A percentile compares a stretch with the other conserved stretches of the same genome.
phyloP scores from a whole-genome alignment of 1,140 invertebrate species.

The Heliconius hermathena region DNA sequence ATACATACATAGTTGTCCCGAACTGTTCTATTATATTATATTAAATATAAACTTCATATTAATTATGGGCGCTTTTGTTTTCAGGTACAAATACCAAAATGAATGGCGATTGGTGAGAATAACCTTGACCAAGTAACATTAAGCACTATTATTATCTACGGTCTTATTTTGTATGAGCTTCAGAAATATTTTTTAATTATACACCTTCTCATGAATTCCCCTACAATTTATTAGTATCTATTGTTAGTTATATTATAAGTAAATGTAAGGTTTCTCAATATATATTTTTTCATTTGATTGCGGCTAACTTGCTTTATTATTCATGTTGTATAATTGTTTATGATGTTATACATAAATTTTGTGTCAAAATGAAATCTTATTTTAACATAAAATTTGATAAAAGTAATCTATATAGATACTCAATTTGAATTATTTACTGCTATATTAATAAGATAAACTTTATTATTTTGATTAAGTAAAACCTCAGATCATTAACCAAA shows the following conservation, averaged over 20 bases:
- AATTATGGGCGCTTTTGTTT: constrained; percentile 27
- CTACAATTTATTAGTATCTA: neutral
- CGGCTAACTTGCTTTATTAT: neutral
- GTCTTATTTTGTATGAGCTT: constrained; percentile 19
- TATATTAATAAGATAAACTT: neutral
- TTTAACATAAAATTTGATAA: neutral
- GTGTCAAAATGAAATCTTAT: no score
- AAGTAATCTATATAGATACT: no score
- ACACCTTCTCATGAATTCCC: constrained; percentile 3
- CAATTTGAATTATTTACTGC: neutral
- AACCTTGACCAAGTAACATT: constrained; percentile 26
- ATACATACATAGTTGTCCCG: neutral
- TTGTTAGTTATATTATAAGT: neutral
- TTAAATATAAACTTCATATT: neutral
- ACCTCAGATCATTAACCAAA: no score
- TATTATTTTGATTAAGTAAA: no score
- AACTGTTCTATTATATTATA: neutral
- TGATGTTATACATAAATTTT: no score
- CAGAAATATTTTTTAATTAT: neutral
- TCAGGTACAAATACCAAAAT: constrained; percentile 35
- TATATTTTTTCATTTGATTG: neutral
- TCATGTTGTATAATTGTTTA: no score
- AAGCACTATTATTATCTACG: constrained; percentile 1
- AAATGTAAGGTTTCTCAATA: neutral
- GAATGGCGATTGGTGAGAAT: constrained; percentile 28